phyloP scores from a whole-genome alignment of 2,113 vertebrate genomes.

The Athene noctua region DNA sequence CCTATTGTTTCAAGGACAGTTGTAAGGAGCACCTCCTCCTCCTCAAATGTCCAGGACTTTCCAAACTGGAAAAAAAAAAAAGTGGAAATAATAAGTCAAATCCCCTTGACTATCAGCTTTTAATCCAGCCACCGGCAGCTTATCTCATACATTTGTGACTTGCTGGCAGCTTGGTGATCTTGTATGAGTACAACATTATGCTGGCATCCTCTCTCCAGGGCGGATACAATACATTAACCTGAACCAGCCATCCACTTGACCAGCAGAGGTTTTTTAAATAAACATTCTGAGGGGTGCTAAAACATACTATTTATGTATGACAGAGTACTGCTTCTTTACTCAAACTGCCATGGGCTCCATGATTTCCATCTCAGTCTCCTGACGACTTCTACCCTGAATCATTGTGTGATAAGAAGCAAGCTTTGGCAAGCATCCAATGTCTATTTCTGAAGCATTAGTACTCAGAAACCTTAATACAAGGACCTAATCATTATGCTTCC shows the following conservation, averaged over 20 bases:
- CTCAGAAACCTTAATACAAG: slow-evolving; percentile 1
- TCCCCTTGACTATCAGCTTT: background rate
- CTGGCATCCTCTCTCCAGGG: background rate
- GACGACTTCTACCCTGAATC: slow-evolving; percentile 43
- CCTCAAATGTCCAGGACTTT: background rate
- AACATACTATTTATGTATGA: background rate
- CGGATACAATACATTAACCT: background rate
- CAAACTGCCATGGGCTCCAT: background rate
- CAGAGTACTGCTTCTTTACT: background rate
- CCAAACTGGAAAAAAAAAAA: background rate
- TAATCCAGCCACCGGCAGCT: background rate
- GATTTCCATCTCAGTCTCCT: background rate
- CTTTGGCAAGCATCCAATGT: background rate
- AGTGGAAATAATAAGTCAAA: background rate
- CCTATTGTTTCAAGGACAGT: background rate
- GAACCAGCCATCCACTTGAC: background rate
- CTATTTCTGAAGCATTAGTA: slow-evolving; percentile 44
- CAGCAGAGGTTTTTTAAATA: background rate
- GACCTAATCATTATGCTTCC: background rate
- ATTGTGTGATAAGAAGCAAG: slow-evolving; percentile 35
- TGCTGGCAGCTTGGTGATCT: background rate
- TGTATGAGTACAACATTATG: background rate
- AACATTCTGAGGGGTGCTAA: background rate
- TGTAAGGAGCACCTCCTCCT: background rate
- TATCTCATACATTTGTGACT: background rate